Evolutionary conservation across 2,888 invertebrate species (phyloP), one percentile per base, ranked within the genome.

Genomic region (Leptopterna dolabrata): DNA sequence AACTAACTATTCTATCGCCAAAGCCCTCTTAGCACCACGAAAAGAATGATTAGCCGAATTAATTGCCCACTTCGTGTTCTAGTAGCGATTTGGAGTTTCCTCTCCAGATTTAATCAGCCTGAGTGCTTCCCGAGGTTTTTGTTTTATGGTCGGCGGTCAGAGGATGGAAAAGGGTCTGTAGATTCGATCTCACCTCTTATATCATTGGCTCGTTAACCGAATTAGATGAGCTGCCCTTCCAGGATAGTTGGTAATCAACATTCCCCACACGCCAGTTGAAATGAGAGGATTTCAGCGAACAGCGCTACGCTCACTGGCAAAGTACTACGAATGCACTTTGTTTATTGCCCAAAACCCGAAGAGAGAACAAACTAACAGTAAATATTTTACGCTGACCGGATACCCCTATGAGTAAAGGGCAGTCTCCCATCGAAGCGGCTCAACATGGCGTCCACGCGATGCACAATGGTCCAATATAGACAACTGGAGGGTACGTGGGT

Each of bases 191-290:
- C 63, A 63, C 63, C 63, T 63, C 63, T 24, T 63, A 63, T 63
- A 63, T 63, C 63, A 63, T 63, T 63, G 63, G 63, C 63, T 63
- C 63, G 63, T 63, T 63, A 63, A 63, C 63, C 63, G 63, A 63
- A 63, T 63, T 63, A 63, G 63, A 63, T 24, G 63, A 63, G 63
- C 63, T 63, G 24, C 24, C 19, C 24, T 24, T 4, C 63, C 63
- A 4, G 24, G 63, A 11, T 63, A 27, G 63, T 2, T 27, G 24
- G 63, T 63, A 63, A 63, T 63, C 63, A 63, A 63, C 63, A 63
- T 63, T 63, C 63, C 13, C 24, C 7, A 24, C 63, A 63, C 63
- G 63, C 63, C 19, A 6, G 19, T 63, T 9, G 24, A 63, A 51
- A 36, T 36, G 7, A 2, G 7, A 36, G 7, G 36, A 36, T 36